phyloP scores from a whole-genome alignment of 2,797 vertebrate species.

The Cuniculus paca region DNA sequence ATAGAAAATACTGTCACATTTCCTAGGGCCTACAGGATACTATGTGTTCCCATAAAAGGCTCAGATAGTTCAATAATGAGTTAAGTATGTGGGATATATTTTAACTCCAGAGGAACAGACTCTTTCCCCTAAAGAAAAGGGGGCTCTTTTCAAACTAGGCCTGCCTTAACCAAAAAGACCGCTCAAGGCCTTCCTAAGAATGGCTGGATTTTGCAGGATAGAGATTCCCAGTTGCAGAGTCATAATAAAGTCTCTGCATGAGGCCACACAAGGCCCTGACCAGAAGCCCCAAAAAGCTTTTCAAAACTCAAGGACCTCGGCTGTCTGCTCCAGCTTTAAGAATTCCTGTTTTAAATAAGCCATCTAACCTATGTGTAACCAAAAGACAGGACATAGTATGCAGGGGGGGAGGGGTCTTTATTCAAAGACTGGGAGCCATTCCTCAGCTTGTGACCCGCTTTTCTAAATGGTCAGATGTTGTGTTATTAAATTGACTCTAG shows the following conservation, averaged over 20 bases:
- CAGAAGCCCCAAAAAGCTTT: background rate
- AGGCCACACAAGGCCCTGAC: background rate
- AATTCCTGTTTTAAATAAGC: background rate
- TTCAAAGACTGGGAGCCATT: background rate
- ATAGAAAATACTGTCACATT: background rate
- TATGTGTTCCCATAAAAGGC: background rate
- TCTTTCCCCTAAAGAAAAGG: background rate
- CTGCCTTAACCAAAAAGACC: background rate
- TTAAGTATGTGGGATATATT: background rate
- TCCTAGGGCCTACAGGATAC: background rate
- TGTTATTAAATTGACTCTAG: background rate
- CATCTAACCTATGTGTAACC: background rate
- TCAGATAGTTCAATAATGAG: background rate
- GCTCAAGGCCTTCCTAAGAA: background rate
- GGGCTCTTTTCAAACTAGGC: background rate
- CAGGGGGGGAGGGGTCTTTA: no score
- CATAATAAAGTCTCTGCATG: background rate
- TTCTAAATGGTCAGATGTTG: background rate
- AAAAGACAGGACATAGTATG: background rate
- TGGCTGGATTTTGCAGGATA: background rate
- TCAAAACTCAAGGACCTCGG: background rate
- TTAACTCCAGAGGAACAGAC: background rate
- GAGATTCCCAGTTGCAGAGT: background rate
- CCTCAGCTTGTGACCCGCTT: background rate
- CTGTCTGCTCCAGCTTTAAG: background rate